A percentile compares a stretch with the other conserved stretches of the same genome.
Conservation (phyloP, 2,797 vertebrate species). For the Etheostoma nigrum region DNA sequence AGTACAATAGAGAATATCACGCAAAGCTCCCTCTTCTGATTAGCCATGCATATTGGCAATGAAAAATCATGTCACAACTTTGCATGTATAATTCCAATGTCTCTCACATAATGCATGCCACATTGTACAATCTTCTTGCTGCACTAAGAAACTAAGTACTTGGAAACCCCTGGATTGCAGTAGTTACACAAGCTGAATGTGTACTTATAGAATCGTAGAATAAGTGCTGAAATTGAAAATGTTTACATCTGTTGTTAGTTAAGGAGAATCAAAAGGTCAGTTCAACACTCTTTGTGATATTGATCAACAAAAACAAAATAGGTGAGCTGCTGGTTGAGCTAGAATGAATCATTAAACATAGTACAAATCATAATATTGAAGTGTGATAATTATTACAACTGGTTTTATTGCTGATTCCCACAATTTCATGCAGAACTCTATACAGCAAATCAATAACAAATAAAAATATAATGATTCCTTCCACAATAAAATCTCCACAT, state of each 20-base stretch:
- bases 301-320: constrained; percentile 31
- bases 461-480: constrained; percentile 50
- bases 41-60: constrained; percentile 1
- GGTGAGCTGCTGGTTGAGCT: constrained; percentile 22
- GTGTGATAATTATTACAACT: constrained; percentile 13
- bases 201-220: constrained; percentile 18
- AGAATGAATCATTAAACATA: constrained; percentile 20
- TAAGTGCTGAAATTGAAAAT: background rate
- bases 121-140: background rate
- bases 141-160: background rate
- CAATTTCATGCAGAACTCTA: constrained; percentile 17
- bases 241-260: constrained; percentile 30
- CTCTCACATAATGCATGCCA: background rate
- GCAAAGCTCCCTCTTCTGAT: background rate
- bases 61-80: background rate
- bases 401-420: constrained; percentile 10
- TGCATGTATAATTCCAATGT: background rate
- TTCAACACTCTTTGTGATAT: constrained; percentile 33
- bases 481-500: constrained; percentile 36
- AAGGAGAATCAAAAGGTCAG: constrained; percentile 56
- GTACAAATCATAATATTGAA: background rate
- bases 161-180: background rate
- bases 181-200: background rate
- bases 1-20: constrained; percentile 5
- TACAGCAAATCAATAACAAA: constrained; percentile 30